Conservation (phyloP, 2,888 invertebrate genomes). For the Formica aserva region DNA sequence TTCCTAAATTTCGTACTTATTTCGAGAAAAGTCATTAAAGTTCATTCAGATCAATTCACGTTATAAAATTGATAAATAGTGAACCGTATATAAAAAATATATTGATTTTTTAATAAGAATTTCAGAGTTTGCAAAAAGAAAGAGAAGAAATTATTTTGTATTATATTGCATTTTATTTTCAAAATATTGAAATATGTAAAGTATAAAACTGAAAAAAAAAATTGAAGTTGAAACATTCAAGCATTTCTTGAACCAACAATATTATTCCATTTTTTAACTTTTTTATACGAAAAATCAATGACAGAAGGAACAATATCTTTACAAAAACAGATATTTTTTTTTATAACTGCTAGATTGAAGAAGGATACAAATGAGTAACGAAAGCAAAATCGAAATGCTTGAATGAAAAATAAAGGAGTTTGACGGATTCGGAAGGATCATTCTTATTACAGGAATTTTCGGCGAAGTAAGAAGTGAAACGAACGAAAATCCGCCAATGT, state of each 20-base stretch:
- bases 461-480: conserved; percentile 10
- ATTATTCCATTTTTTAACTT: background rate
- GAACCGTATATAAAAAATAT: background rate
- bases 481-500: conserved; percentile 38
- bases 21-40: background rate
- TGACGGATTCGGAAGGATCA: conserved; percentile 20
- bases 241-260: background rate
- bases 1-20: background rate
- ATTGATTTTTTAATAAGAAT: background rate
- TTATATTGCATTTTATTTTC: background rate
- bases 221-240: background rate
- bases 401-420: background rate
- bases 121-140: background rate
- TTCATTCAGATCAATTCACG: background rate
- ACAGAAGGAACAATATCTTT: background rate
- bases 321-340: background rate
- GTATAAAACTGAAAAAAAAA: background rate
- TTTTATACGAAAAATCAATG: background rate
- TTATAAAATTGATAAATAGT: background rate
- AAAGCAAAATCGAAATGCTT: background rate
- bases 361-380: background rate
- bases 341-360: background rate
- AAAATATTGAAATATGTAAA: background rate
- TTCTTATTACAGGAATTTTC: conserved; percentile 38
- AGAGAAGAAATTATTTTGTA: background rate